Evolutionary conservation across 2,888 invertebrate species (phyloP).

Genomic region (Trypoxylon attenuatum): DNA sequence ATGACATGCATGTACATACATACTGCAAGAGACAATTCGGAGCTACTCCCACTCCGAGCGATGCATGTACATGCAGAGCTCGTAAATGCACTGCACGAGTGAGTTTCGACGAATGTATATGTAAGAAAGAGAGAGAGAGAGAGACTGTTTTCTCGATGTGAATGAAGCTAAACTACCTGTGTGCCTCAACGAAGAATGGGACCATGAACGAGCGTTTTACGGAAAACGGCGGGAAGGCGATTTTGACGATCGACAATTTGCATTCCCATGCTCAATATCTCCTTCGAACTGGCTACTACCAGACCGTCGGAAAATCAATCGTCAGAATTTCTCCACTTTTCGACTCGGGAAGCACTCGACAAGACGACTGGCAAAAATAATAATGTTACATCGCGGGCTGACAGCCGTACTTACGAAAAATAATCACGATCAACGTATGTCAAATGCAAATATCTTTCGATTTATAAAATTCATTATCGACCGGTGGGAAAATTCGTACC

Average conservation of each 20-base stretch:
- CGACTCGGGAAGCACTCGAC: too few relatives aligned
- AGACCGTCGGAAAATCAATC: neutral
- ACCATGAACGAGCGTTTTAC: slow-evolving; percentile 49
- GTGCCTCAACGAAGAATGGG: slow-evolving; percentile 37
- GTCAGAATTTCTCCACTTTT: too few relatives aligned
- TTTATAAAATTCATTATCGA: too few relatives aligned
- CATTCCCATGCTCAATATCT: slow-evolving; percentile 34
- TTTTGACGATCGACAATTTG: slow-evolving; percentile 17
- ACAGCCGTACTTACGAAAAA: too few relatives aligned
- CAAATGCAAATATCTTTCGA: too few relatives aligned
- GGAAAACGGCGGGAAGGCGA: slow-evolving; percentile 57
- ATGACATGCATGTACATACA: neutral
- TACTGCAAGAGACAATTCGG: too few relatives aligned
- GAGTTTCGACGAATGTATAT: slow-evolving; percentile 8
- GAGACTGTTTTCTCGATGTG: slow-evolving; percentile 32
- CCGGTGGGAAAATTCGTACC: too few relatives aligned
- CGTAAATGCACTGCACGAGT: neutral
- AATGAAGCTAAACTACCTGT: slow-evolving; percentile 46
- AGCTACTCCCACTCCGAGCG: too few relatives aligned
- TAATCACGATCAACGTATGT: too few relatives aligned
- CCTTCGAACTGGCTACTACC: slow-evolving; percentile 9
- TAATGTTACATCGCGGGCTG: too few relatives aligned
- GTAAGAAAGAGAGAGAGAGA: slow-evolving; percentile 11
- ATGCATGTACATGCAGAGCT: neutral
- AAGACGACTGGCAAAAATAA: too few relatives aligned